Conservation (phyloP, 2,113 vertebrate species). For the Grammomys surdaster region DNA sequence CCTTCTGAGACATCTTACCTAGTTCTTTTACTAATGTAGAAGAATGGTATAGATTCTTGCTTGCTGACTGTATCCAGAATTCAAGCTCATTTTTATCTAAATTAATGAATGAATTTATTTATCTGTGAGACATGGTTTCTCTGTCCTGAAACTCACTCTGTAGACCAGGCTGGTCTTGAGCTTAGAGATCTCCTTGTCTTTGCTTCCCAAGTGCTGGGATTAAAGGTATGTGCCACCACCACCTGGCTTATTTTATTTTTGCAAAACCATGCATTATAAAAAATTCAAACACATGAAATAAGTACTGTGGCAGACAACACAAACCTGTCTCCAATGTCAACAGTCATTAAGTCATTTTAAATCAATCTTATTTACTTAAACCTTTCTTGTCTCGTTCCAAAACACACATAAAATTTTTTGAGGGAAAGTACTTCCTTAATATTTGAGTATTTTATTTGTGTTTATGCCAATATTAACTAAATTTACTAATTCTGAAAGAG, state of each 20-base stretch:
- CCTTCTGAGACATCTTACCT: neutral
- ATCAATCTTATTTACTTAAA: neutral
- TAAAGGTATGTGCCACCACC: too few relatives aligned
- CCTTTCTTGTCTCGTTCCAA: neutral
- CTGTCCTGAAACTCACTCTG: neutral
- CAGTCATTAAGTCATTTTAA: neutral
- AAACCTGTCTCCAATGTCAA: neutral
- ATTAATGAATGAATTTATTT: neutral
- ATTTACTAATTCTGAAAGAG: slow-evolving; percentile 24
- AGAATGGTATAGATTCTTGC: neutral
- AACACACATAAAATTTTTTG: neutral
- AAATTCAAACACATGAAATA: neutral
- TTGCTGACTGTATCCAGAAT: neutral
- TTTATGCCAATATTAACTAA: neutral
- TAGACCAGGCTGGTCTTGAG: neutral
- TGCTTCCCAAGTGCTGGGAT: neutral
- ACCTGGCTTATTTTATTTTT: too few relatives aligned
- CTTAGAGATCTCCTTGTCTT: neutral
- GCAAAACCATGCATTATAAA: neutral
- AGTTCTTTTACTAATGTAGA: neutral
- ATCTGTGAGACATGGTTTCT: too few relatives aligned
- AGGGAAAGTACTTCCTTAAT: neutral
- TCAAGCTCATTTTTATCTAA: neutral
- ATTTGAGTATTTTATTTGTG: neutral
- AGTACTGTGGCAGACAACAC: neutral